Percentiles rank a stretch among this genome's conserved stretches.
Evolutionary conservation across 2,888 invertebrate genomes (phyloP).

Genomic region (Saturnia japonica): DNA sequence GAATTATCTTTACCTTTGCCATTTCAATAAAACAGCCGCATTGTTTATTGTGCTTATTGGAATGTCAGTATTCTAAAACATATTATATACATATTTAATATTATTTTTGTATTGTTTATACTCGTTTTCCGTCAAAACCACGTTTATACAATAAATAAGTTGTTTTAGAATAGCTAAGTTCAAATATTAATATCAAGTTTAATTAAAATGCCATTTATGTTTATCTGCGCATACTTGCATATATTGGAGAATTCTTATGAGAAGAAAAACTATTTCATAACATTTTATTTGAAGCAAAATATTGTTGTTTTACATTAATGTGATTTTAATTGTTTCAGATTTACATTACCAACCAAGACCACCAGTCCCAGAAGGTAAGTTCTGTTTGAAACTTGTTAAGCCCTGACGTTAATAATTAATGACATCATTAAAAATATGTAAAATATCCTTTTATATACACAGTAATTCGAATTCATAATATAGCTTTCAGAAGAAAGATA

Average conservation of each 20-base stretch:
- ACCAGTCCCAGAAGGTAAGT: conserved; percentile 83
- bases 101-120: background rate
- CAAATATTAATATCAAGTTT: background rate
- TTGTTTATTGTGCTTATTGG: background rate
- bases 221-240: too few relatives aligned
- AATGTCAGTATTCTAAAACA: background rate
- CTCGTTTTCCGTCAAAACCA: background rate
- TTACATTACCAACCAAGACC: conserved; percentile 85
- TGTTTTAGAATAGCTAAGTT: background rate
- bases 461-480: too few relatives aligned
- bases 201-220: background rate
- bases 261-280: too few relatives aligned
- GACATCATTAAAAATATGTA: background rate
- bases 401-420: background rate
- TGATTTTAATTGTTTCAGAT: conserved; percentile 79
- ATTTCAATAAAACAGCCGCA: background rate
- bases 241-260: too few relatives aligned
- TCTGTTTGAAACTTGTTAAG: background rate
- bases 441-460: too few relatives aligned
- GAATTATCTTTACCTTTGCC: too few relatives aligned
- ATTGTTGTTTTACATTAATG: background rate
- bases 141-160: background rate
- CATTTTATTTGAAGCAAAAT: background rate
- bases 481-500: too few relatives aligned
- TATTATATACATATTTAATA: background rate